Conservation (phyloP, 2,888 invertebrate genomes). For the Danaus chrysippus region DNA sequence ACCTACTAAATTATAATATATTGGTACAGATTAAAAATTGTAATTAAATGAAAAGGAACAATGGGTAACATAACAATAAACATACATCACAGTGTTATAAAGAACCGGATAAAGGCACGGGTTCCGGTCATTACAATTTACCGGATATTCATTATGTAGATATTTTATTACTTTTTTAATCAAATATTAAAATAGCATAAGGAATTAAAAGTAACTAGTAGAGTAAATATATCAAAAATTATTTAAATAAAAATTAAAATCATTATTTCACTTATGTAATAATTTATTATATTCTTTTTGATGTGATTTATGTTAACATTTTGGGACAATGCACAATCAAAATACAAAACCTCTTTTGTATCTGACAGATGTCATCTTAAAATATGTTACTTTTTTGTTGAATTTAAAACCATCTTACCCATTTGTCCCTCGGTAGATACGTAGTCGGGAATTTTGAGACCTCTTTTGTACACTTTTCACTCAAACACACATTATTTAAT, state of each 20-base stretch:
- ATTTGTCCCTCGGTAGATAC: slow-evolving; percentile 62
- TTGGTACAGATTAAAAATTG: not conserved
- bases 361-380: slow-evolving; percentile 28
- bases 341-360: slow-evolving; percentile 1
- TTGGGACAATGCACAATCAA: slow-evolving; percentile 24
- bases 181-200: not conserved
- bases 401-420: slow-evolving; percentile 47
- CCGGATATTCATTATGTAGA: slow-evolving; percentile 14
- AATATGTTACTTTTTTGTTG: slow-evolving; percentile 26
- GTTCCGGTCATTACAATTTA: slow-evolving; percentile 39
- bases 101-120: slow-evolving; percentile 36
- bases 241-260: slow-evolving; percentile 29
- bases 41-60: slow-evolving; percentile 12
- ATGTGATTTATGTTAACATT: slow-evolving; percentile 9
- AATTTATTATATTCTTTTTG: slow-evolving; percentile 36
- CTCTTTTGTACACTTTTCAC: slow-evolving; percentile 43
- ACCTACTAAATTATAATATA: not conserved
- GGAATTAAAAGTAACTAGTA: not conserved
- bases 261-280: slow-evolving; percentile 16
- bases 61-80: not conserved
- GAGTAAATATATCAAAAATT: not conserved
- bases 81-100: slow-evolving; percentile 25
- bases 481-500: slow-evolving; percentile 43
- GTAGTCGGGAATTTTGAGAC: slow-evolving; percentile 68
- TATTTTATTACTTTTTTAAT: not conserved